Evolutionary conservation across 2,888 invertebrate genomes (phyloP).

Genomic region (Odontothrips loti): DNA sequence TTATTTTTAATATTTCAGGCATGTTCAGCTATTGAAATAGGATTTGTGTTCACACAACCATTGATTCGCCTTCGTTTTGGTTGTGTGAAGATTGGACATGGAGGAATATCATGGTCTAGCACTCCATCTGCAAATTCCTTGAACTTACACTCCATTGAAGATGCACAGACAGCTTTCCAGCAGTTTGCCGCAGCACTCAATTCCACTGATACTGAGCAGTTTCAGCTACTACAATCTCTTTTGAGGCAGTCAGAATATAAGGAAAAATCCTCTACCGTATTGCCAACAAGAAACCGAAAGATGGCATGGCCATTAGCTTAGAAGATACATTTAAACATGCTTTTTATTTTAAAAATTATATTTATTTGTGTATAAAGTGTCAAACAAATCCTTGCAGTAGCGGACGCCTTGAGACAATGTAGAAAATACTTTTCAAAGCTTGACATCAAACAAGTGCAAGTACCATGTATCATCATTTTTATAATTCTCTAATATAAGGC

Average conservation of each 20-base stretch:
- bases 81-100: not conserved
- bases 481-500: no score
- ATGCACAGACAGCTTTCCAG: not conserved
- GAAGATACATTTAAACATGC: not conserved
- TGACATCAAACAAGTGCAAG: no score
- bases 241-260: not conserved
- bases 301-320: not conserved
- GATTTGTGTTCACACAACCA: not conserved
- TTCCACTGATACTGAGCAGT: not conserved
- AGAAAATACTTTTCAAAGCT: no score
- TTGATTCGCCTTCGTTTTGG: not conserved
- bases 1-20: not conserved
- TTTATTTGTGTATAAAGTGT: not conserved
- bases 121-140: not conserved
- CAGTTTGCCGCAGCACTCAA: not conserved
- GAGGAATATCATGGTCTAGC: not conserved
- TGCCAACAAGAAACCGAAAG: not conserved
- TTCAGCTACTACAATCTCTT: not conserved
- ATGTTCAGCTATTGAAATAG: not conserved
- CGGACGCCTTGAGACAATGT: no score
- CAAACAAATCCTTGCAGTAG: no score
- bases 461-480: no score
- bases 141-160: not conserved
- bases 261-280: not conserved
- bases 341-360: not conserved